These are phyloP conservation scores for Rhinatrema bivittatum DNA, from an alignment of 2,797 vertebrate species.

Conservation along the genomic window DNA sequence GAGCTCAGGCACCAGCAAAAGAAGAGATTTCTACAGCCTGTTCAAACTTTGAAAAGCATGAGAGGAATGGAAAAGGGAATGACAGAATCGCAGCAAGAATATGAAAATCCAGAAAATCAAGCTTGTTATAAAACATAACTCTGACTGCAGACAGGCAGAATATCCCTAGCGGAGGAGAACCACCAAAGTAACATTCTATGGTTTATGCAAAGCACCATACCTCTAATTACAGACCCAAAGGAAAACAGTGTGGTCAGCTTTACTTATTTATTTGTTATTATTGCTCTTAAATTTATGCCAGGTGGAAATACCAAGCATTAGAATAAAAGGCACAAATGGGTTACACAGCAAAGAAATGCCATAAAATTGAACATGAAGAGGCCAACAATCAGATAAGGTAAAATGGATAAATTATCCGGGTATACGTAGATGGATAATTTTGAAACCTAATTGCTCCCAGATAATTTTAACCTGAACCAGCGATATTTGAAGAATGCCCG, in stretches of 20 bases:
- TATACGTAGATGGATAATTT: too few species aligned
- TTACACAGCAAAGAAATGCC: constrained; percentile 26
- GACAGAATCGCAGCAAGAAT: neutral
- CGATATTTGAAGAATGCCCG: too few species aligned
- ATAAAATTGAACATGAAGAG: constrained; percentile 32
- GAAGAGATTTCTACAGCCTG: neutral
- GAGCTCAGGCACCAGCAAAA: constrained; percentile 6
- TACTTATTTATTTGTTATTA: constrained; percentile 44
- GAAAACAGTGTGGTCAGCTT: constrained; percentile 39
- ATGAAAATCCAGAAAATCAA: too few species aligned
- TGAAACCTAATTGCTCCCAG: too few species aligned
- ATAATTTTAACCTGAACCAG: too few species aligned
- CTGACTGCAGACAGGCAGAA: too few species aligned
- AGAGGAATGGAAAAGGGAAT: neutral
- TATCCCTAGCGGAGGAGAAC: too few species aligned
- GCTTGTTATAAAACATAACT: too few species aligned
- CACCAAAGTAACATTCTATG: too few species aligned
- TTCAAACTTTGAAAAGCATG: constrained; percentile 7
- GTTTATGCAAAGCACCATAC: too few species aligned
- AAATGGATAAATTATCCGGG: too few species aligned
- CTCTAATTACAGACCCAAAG: constrained; percentile 1
- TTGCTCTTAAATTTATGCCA: constrained; percentile 22
- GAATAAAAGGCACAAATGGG: neutral
- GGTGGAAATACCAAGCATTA: constrained; percentile 11
- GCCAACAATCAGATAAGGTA: too few species aligned